Conservation (phyloP, 2,797 vertebrate species). For the Jordanella pulchra region DNA sequence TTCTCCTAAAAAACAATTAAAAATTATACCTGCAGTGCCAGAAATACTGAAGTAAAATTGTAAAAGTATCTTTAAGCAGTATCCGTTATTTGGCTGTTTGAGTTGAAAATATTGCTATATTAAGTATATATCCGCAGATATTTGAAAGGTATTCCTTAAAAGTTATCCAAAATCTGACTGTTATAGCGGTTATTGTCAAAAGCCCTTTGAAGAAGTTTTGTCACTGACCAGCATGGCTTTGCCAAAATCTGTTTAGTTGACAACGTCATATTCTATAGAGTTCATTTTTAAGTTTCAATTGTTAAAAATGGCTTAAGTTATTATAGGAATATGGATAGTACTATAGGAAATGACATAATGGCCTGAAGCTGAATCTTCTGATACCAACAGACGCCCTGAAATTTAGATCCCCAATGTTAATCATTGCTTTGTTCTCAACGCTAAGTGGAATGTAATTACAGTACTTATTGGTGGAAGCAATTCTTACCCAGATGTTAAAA, state of each 20-base stretch:
- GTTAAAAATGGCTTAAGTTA: background rate
- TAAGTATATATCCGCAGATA: too few relatives aligned
- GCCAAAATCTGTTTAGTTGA: background rate
- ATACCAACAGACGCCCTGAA: background rate
- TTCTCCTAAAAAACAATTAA: too few relatives aligned
- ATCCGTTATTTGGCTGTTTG: too few relatives aligned
- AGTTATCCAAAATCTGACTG: too few relatives aligned
- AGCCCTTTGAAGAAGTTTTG: background rate
- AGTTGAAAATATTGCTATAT: too few relatives aligned
- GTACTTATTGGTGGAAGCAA: background rate
- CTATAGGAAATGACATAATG: background rate
- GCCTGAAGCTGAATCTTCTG: background rate
- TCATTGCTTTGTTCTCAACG: background rate
- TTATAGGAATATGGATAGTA: too few relatives aligned
- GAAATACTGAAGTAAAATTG: too few relatives aligned
- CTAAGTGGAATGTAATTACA: background rate
- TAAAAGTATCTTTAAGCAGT: too few relatives aligned
- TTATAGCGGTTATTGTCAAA: background rate
- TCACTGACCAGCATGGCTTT: background rate
- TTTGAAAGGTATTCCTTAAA: too few relatives aligned
- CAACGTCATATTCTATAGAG: background rate
- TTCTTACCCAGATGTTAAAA: background rate
- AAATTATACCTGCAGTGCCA: too few relatives aligned
- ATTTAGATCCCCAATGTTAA: background rate
- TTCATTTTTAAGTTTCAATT: background rate